Evolutionary conservation across 2,113 vertebrate species (phyloP).

Genomic region (Raja brachyura): DNA sequence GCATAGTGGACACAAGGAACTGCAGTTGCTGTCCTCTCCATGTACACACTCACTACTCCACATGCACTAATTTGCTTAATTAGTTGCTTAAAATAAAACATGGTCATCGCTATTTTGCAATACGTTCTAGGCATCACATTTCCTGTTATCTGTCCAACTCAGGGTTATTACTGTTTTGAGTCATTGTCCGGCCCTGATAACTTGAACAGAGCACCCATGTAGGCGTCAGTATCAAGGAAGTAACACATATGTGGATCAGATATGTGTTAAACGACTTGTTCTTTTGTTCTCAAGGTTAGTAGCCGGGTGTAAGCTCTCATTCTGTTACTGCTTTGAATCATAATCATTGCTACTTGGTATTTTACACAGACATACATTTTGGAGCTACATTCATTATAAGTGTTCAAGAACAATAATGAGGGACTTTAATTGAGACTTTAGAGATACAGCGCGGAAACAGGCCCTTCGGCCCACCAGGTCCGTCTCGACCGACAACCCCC

Average conservation of each 20-base stretch:
- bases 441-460: too few species aligned
- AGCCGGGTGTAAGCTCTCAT: neutral
- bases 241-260: neutral
- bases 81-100: neutral
- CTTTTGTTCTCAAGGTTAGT: neutral
- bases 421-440: too few species aligned
- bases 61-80: neutral
- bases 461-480: too few species aligned
- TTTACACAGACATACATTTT: neutral
- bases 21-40: too few species aligned
- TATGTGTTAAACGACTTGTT: constrained; percentile 10
- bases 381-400: too few species aligned
- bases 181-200: neutral
- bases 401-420: neutral
- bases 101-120: neutral
- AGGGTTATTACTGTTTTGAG: neutral
- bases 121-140: neutral
- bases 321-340: neutral
- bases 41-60: too few species aligned
- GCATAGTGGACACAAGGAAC: too few species aligned
- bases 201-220: neutral
- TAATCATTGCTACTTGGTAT: neutral
- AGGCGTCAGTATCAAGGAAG: neutral
- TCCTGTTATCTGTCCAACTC: neutral
- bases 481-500: too few species aligned